Evolutionary conservation across 2,888 invertebrate genomes (phyloP).

Genomic region (Pseudococcus longispinus): DNA sequence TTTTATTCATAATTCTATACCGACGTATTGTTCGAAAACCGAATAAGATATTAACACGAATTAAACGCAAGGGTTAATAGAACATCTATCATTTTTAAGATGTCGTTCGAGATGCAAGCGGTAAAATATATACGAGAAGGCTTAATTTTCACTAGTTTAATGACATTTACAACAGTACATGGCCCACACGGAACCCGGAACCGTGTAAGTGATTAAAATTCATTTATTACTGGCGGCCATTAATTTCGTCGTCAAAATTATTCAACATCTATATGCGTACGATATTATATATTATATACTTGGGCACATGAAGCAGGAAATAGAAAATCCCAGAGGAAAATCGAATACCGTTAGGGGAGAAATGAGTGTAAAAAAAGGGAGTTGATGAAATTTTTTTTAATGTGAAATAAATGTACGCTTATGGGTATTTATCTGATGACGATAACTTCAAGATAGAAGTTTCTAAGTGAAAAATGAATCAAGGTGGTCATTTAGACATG

Average conservation of each 20-base stretch:
- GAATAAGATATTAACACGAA: conserved; percentile 30
- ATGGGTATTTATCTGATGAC: neutral
- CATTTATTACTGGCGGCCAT: neutral
- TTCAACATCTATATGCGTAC: neutral
- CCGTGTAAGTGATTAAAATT: conserved; percentile 25
- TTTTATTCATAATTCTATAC: neutral
- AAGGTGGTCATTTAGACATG: too few species aligned
- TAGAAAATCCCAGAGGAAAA: neutral
- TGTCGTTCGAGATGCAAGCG: conserved; percentile 3
- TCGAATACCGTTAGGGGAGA: neutral
- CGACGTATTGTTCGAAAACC: neutral
- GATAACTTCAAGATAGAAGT: too few species aligned
- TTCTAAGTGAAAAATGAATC: too few species aligned
- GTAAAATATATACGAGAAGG: neutral
- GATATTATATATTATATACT: neutral
- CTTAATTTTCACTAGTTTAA: conserved; percentile 15
- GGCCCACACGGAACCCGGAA: neutral
- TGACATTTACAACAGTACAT: neutral
- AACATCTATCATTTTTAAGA: conserved; percentile 31
- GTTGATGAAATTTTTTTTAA: neutral
- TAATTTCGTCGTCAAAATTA: neutral
- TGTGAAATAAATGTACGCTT: neutral
- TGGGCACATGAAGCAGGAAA: neutral
- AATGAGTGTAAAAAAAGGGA: neutral
- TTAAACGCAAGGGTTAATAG: neutral